Base-by-base conservation (phyloP, 2,797 vertebrate species). In the Furcifer pardalis region DNA sequence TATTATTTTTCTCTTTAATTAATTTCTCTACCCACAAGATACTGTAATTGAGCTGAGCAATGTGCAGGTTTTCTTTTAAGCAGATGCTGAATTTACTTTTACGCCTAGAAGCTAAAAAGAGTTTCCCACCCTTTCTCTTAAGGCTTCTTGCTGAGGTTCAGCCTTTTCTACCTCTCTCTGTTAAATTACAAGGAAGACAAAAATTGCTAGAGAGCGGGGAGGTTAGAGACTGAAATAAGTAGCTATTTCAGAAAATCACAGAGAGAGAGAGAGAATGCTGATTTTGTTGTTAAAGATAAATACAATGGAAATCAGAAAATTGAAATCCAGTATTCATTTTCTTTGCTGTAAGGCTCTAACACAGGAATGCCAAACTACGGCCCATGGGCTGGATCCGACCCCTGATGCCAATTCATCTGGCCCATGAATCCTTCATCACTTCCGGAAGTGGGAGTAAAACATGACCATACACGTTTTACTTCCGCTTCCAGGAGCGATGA, bases 11-110 rank as follows among this genome's bases (percentile, higher is more conserved):
- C 87, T 91, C 77, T 91, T 94, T 94, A 95, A 94, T 96, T 95
- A 94, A 93, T 95, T 95, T 94, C 71, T 94, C 88, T 95, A 89
- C 90, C 88, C 90, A 95, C 2, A 80, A 94, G 90, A 94, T 94
- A 91, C 88, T 95, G 91, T 95, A 94, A 93, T 87, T 92, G 88
- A 85, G 83, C 86, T 91, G 92, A 89, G 86, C 91, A 92, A 83
- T 89, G 92, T 90, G 92, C 65, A 77, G 91, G 87, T 90, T 94
- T 94, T 85, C 81, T 92, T 92, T 95, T 94, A 92, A 92, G 90
- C 87, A 90, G 73, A 63, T 88, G 85, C 88, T 92, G 90, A 89
- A 93, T 95, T 91, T 89, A 87, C 79, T 92, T 86, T 46, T 89
- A 32, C 3, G 0, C 89, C 92, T 89, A 91, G 91, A 91, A 95